A percentile compares a stretch with the other conserved stretches of the same genome.
Conservation (phyloP, 2,797 vertebrate genomes). For the Bufotes viridis region DNA sequence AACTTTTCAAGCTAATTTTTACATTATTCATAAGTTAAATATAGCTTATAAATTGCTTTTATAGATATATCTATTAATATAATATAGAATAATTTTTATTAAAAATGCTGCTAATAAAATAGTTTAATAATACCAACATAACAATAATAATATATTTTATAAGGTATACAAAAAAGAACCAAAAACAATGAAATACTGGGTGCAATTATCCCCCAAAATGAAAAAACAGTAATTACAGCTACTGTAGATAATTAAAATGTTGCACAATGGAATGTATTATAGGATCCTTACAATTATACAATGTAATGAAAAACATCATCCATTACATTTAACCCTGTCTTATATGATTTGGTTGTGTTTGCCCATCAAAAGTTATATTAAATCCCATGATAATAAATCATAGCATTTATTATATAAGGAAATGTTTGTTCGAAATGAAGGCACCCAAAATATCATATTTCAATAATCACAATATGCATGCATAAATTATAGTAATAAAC, state of each 20-base stretch:
- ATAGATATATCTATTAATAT: not conserved
- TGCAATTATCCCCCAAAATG: not conserved
- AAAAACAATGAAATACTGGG: not conserved
- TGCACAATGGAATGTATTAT: constrained; percentile 11
- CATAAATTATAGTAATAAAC: not conserved
- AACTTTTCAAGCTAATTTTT: not conserved
- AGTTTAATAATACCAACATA: not conserved
- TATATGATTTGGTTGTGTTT: not conserved
- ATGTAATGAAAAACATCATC: not conserved
- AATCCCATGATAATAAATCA: not conserved
- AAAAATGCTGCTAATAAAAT: not conserved
- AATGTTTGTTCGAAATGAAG: not conserved
- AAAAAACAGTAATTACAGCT: not conserved
- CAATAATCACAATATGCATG: not conserved
- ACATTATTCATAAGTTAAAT: not conserved
- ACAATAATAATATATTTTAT: not conserved
- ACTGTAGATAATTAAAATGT: not conserved
- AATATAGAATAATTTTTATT: not conserved
- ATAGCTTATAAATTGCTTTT: not conserved
- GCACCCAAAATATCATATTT: not conserved
- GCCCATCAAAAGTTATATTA: not conserved
- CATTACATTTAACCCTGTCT: not conserved
- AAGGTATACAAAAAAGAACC: not conserved
- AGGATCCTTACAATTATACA: not conserved
- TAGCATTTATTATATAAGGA: not conserved